Evolutionary conservation across 2,888 invertebrate genomes (phyloP).

Genomic region (Steinernema scapterisci): DNA sequence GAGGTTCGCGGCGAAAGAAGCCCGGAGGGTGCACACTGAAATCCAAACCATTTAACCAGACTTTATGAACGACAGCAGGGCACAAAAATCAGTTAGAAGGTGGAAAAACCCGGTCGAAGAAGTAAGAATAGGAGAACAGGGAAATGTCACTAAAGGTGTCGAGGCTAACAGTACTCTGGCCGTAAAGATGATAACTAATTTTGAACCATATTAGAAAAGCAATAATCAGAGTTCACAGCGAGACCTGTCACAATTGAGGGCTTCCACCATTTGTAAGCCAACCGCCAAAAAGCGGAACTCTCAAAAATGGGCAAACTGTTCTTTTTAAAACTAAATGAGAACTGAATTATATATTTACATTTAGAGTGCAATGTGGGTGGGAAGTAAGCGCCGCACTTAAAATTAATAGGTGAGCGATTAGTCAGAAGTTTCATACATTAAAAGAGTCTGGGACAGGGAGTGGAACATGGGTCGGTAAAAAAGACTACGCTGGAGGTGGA

Average conservation of each 20-base stretch:
- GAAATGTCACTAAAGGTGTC: too few relatives aligned
- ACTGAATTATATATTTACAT: background rate
- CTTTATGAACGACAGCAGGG: too few relatives aligned
- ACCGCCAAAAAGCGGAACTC: too few relatives aligned
- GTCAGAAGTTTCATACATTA: background rate
- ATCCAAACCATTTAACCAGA: too few relatives aligned
- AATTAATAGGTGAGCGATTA: slow-evolving; percentile 9
- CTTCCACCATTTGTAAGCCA: background rate
- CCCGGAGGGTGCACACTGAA: slow-evolving; percentile 4
- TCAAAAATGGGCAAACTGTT: background rate
- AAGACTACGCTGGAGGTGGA: slow-evolving; percentile 11
- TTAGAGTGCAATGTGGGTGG: background rate
- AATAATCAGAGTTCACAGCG: too few relatives aligned
- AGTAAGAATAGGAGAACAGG: too few relatives aligned
- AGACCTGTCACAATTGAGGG: too few relatives aligned
- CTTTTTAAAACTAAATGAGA: slow-evolving; percentile 9
- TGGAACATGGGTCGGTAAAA: background rate
- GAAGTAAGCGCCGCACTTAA: background rate
- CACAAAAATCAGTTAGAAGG: too few relatives aligned
- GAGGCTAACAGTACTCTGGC: too few relatives aligned
- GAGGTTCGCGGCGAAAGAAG: background rate
- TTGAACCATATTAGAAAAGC: too few relatives aligned
- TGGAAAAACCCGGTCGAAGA: too few relatives aligned
- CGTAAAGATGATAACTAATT: too few relatives aligned
- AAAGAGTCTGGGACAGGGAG: background rate